Base-by-base conservation (phyloP, 2,113 vertebrate species). In the Chionomys nivalis region DNA sequence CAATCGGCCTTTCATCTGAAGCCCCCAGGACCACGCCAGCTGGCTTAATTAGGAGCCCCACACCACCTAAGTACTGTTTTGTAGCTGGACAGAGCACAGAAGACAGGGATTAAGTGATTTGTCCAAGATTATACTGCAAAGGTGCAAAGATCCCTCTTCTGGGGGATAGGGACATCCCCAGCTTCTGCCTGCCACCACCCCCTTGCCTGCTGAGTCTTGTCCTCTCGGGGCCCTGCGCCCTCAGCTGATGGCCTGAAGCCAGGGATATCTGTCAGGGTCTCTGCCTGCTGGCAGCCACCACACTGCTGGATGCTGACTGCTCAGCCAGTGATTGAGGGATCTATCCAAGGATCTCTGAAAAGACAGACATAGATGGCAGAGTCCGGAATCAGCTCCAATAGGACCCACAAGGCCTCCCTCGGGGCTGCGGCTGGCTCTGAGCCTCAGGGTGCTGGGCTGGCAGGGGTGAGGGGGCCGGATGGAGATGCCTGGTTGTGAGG, bases 61-160 rank as follows among this genome's bases (percentile, higher is more conserved):
- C 19, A 91, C 91, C 86, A 49, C 81, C 95, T 87, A 87, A 95
- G 58, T 87, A 85, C 68, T 83, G 75, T 95, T 76, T 96, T 91
- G 95, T 82, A 91, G 87, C 87, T 95, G 97, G 85, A 90, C 0
- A 17, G n/a, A 0, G 0, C 3, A 72, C 78, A 88, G 97, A 95
- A 93, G 91, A 92, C 88, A 70, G n/a, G 91, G 96, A 94, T 92
- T 83, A 89, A 85, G 82, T 85, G 96, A 91, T 94, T 89, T 97
- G 96, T 94, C 75, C 87, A 17, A 77, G 96, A 83, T 33, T 16
- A 87, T 87, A 78, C 86, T 87, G 90, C 88, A 55, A 88, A 47
- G 24, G 23, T 2, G 63, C 58, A 76, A 21, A 16, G 78, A 17
- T 26, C 14, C 26, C 47, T 7, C 52, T 3, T 58, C 36, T 0